Percentiles rank a stretch among this genome's conserved stretches.
Evolutionary conservation across 2,797 vertebrate genomes (phyloP).

Genomic region (Eulemur mongoz): DNA sequence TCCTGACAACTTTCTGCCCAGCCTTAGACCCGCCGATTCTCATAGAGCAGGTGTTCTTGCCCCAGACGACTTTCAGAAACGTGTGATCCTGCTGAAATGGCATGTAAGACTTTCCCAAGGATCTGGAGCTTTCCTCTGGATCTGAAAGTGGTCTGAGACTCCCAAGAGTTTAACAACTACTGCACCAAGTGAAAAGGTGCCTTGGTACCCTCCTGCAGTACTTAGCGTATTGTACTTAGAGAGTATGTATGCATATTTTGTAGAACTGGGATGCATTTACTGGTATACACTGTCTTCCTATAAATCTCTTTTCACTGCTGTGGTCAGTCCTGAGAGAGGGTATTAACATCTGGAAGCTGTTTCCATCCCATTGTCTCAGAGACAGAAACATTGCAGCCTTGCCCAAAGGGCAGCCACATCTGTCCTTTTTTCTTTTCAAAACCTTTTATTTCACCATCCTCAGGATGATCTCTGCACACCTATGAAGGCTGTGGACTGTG

Average conservation of each 20-base stretch:
- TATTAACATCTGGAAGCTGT: constrained; percentile 34
- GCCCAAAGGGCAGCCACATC: background rate
- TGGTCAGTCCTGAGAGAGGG: background rate
- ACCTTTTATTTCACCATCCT: background rate
- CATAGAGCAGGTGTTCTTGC: background rate
- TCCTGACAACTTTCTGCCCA: background rate
- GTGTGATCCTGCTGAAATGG: background rate
- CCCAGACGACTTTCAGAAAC: background rate
- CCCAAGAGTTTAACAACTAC: background rate
- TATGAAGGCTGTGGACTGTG: too few species aligned
- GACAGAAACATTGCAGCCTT: background rate
- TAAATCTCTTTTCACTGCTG: background rate
- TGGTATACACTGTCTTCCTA: background rate
- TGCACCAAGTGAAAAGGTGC: background rate
- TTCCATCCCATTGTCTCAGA: constrained; percentile 17
- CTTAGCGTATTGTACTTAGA: background rate
- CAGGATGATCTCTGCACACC: background rate
- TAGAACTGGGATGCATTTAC: background rate
- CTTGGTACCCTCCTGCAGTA: background rate
- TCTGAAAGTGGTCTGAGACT: background rate
- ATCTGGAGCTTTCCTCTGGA: background rate
- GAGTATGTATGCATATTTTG: background rate
- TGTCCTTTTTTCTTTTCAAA: background rate
- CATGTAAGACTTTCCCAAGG: background rate
- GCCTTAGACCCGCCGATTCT: background rate